Evolutionary conservation across 53 echinoderm and acorn worm genomes (phyloP).

Genomic region (Actinopyga echinites): DNA sequence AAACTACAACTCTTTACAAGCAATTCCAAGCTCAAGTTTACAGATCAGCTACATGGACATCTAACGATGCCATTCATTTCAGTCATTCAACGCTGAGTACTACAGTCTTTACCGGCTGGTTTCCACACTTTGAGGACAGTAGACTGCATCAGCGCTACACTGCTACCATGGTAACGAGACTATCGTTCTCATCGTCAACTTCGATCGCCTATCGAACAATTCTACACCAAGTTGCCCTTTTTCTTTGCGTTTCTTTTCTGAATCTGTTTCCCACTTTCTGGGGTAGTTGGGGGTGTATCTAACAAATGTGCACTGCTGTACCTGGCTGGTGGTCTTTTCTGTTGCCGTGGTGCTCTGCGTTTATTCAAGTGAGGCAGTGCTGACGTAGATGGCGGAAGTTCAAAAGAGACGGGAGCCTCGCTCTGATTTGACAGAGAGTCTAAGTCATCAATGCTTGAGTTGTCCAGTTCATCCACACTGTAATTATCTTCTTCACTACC

Average conservation of each 20-base stretch:
- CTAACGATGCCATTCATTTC: too few species aligned
- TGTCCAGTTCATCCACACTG: slow-evolving; percentile 77
- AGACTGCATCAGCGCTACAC: too few species aligned
- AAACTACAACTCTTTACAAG: too few species aligned
- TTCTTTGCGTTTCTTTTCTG: neutral
- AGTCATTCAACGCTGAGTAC: too few species aligned
- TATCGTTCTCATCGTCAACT: neutral
- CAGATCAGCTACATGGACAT: too few species aligned
- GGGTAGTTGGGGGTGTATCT: slow-evolving; percentile 36
- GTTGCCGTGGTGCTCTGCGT: slow-evolving; percentile 75
- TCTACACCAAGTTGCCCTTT: neutral
- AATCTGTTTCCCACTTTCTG: slow-evolving; percentile 1
- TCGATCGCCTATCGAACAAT: slow-evolving; percentile 10
- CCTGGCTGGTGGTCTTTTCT: slow-evolving; percentile 75
- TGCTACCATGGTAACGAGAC: too few species aligned
- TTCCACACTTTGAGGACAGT: too few species aligned
- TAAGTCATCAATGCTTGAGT: slow-evolving; percentile 67
- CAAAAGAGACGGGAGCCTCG: slow-evolving; percentile 74
- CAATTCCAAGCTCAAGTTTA: too few species aligned
- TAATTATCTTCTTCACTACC: slow-evolving; percentile 84
- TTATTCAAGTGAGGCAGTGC: slow-evolving; percentile 82
- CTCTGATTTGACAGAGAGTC: slow-evolving; percentile 25
- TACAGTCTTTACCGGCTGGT: too few species aligned
- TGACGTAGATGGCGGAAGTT: slow-evolving; percentile 67
- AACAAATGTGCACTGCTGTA: slow-evolving; percentile 46